Evolutionary conservation across 2,888 invertebrate genomes (phyloP).

Genomic region (Scaptomyza tumidula): DNA sequence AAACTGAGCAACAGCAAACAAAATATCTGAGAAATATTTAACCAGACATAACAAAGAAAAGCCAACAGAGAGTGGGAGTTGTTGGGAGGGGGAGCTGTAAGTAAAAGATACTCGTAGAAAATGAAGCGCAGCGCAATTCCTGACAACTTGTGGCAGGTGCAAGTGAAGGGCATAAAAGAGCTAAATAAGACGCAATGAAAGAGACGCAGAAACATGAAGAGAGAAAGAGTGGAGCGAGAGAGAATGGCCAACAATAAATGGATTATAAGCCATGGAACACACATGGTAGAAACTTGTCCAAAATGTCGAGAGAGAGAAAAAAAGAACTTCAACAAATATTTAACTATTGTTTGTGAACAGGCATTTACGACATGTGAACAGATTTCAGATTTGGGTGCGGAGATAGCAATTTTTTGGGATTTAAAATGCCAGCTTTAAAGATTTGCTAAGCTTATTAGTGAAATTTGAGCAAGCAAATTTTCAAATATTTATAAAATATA

Average conservation of each 20-base stretch:
- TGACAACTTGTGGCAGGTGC: conserved; percentile 55
- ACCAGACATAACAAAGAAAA: conserved; percentile 35
- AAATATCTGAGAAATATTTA: conserved; percentile 6
- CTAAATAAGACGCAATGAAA: not conserved
- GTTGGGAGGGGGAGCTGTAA: not conserved
- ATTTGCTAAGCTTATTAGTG: conserved; percentile 12
- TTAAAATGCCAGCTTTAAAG: conserved; percentile 6
- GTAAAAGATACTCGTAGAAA: conserved; percentile 46
- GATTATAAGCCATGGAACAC: conserved; percentile 24
- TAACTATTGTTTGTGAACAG: conserved; percentile 1
- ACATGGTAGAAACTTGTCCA: not conserved
- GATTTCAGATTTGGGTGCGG: not conserved
- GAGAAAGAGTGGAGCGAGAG: not conserved
- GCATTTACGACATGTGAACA: not conserved
- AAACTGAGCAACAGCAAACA: conserved; percentile 25
- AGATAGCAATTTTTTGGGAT: conserved; percentile 19
- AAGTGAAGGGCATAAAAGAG: too few relatives aligned
- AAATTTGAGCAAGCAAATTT: not conserved
- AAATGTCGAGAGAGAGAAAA: not conserved
- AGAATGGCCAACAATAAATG: conserved; percentile 37
- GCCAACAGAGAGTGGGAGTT: not conserved
- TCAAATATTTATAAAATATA: too few relatives aligned
- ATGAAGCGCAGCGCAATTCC: conserved; percentile 53
- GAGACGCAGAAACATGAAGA: not conserved
- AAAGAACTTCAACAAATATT: not conserved